A percentile compares a stretch with the other conserved stretches of the same genome.
Conservation (phyloP, 1,140 invertebrate genomes). For the Spodoptera litura region DNA sequence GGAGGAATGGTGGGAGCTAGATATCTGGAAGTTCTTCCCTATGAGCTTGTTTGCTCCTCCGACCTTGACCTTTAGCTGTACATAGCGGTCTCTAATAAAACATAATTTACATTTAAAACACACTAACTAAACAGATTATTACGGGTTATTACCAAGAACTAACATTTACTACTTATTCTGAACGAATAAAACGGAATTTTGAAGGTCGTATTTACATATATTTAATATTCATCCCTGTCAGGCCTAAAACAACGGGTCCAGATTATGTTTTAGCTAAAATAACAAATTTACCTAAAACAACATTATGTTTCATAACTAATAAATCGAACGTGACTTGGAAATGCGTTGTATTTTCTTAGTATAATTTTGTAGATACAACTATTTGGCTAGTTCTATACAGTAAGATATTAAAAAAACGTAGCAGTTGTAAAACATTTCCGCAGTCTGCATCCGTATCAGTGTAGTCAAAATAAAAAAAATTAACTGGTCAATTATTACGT, state of each 20-base stretch:
- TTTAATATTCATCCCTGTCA: slow-evolving; percentile 38
- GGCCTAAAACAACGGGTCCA: slow-evolving; percentile 22
- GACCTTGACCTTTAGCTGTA: too few relatives aligned
- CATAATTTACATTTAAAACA: neutral
- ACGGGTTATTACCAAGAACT: slow-evolving; percentile 7
- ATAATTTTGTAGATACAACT: too few relatives aligned
- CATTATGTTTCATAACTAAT: slow-evolving; percentile 25
- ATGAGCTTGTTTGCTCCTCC: too few relatives aligned
- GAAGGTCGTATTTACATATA: slow-evolving; percentile 42
- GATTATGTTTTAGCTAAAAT: slow-evolving; percentile 41
- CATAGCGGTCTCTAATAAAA: neutral
- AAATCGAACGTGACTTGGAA: slow-evolving; percentile 20
- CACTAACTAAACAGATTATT: slow-evolving; percentile 12
- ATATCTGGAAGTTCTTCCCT: too few relatives aligned
- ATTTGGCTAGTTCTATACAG: too few relatives aligned
- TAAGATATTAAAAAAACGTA: too few relatives aligned
- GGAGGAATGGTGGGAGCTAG: too few relatives aligned
- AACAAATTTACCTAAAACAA: slow-evolving; percentile 37
- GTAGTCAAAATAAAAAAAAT: too few relatives aligned
- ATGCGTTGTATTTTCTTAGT: neutral
- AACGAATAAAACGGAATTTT: slow-evolving; percentile 11
- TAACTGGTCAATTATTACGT: too few relatives aligned
- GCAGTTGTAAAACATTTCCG: too few relatives aligned
- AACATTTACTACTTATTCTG: slow-evolving; percentile 22
- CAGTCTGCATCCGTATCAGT: too few relatives aligned